Evolutionary conservation across 1,140 invertebrate genomes (phyloP), one percentile per base, ranked within the genome.

Genomic region (Microplitis demolitor): DNA sequence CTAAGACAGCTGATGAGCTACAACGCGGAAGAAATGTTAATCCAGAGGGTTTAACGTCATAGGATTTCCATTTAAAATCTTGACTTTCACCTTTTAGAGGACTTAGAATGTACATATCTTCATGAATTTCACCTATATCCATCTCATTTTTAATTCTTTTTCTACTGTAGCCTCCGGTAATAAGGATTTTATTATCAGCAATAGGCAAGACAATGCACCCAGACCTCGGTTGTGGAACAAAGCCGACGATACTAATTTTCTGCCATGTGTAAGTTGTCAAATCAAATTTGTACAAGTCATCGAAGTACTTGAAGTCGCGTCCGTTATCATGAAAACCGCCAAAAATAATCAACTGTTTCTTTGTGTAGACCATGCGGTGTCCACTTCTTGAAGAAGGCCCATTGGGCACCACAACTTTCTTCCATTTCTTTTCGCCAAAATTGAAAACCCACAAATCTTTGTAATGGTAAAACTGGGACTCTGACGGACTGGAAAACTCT

Each of bases 381-480:
- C 97, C 97, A 84, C 96, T 97, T 72, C 96, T 88, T 0, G 95
- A 88, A 24, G 93, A 93, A 0, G 97, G 96, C 1, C 93, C 94
- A 74, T 94, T 91, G 31, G 91, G 82, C 66, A 90, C 86, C 76
- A 80, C 87, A 69, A 97, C 90, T 88, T 97, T 96, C 78, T 97
- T 92, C 97, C 97, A 98, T 84, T 92, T 92, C 78, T 94, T 95
- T 0, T 91, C 90, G 60, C 90, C 89, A 4, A 94, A 83, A 81
- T 93, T 91, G 82, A 92, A 96, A 16, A 95, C 90, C 96, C 96
- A 98, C 0, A 98, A 87, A 84, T 98, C 96, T 84, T 92, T 93
- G 81, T 97, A 98, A 83, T 98, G 97, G 85, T 97, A 94, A 85
- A 97, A 98, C 83, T 98, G 96, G 37, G 93, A 93, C 80, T 97